Base-by-base conservation (phyloP, 2,797 vertebrate species). In the Helarctos malayanus region DNA sequence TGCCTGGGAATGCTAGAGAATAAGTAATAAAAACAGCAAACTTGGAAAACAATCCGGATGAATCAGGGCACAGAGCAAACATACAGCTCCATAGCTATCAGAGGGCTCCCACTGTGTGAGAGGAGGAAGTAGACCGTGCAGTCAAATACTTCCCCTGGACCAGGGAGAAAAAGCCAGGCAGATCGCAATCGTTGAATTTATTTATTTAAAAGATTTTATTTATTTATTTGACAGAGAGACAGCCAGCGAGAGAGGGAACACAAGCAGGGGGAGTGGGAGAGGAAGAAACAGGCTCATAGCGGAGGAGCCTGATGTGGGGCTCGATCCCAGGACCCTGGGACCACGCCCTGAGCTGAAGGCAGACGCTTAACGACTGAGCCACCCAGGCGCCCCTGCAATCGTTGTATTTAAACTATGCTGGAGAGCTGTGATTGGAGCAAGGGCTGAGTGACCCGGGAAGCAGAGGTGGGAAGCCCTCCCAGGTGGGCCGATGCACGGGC, bases 121-220 rank as follows among this genome's bases (percentile, higher is more conserved):
- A 15, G 54, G 35, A 14, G 0, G 23, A 5, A 14, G 15, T 1
- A 21, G 65, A 4, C 32, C 1, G 0, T 1, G 32, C 32, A 2
- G 69, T 19, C 38, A 27, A 6, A 4, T 1, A 15, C 21, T 45
- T 15, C 35, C 41, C 12, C 13, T 1, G 65, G 21, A 6, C 38
- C 21, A 4, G 45, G 76, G 80, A 13, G 61, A 1, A 19, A 68
- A 56, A 56, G 11, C 27, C 52, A n/a, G 69, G 15, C 9, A 3
- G 69, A 23, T 41, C 19, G 32, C 79, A 35, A 15, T 11, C 21
- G 15, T 21, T 32, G 1, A 35, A 1, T 29, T 8, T 35, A 49
- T 38, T 38, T 38, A 38, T 38, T 38, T 38, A 38, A 4, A 4
- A 38, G 38, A 38, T 38, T 38, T 38, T 38, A 38, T 4, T 38